Percentiles rank a stretch among this genome's conserved stretches.
Evolutionary conservation across 2,113 vertebrate species (phyloP).

Genomic region (Pelvicachromis taeniatus): DNA sequence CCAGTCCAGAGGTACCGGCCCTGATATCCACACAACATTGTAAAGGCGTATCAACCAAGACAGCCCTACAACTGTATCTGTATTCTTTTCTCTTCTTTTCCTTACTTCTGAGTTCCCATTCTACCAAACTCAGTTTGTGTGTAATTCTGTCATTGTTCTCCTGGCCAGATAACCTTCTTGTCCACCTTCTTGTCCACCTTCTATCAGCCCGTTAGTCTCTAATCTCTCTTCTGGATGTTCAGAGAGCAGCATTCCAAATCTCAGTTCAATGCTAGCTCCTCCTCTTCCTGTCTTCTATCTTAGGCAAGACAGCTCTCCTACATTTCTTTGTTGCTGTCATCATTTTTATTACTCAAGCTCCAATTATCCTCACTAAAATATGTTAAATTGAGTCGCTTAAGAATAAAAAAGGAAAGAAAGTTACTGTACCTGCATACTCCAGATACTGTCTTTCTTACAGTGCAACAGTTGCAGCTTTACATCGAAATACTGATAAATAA

Average conservation of each 20-base stretch:
- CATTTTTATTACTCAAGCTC: background rate
- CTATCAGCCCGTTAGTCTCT: background rate
- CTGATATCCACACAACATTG: background rate
- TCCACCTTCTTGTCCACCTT: background rate
- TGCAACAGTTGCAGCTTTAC: background rate
- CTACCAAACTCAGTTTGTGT: background rate
- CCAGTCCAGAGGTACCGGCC: fast-evolving
- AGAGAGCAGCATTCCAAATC: background rate
- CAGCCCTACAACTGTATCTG: background rate
- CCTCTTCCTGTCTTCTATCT: background rate
- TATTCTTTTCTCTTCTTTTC: background rate
- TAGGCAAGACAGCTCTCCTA: background rate
- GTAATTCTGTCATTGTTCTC: background rate
- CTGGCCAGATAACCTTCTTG: background rate
- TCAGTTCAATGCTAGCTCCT: background rate
- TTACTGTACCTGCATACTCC: background rate
- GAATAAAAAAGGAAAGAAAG: background rate
- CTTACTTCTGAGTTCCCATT: background rate
- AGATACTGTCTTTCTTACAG: background rate
- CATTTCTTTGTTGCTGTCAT: background rate
- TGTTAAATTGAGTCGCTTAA: background rate
- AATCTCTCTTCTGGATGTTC: background rate
- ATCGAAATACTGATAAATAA: background rate
- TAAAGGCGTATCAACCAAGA: fast-evolving
- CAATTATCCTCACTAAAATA: background rate